Base-by-base conservation (phyloP, 2,888 invertebrate species). In the Cephus pulcher region DNA sequence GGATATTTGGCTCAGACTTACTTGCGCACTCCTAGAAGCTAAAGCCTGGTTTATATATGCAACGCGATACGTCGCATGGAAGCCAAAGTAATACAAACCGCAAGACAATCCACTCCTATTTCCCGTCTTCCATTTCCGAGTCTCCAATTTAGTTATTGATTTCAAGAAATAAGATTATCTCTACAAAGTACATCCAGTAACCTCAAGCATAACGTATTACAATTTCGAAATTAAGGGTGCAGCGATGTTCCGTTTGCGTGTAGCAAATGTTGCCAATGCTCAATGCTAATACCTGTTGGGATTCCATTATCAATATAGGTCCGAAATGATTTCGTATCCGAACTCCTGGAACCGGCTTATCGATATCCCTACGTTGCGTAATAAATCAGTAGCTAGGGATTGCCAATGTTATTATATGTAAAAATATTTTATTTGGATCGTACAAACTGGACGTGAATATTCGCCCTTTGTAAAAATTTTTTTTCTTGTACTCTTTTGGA, bases 11-110 rank as follows among this genome's bases (percentile, higher is more conserved):
- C 40, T 40, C 15, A 40, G 40, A 15, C 15, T 40, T 40, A 40
- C 40, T 15, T 40, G 12, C 15, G 15, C 40, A 40, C 40, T 40
- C 4, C 15, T 6, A 40, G 15, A 40, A 40, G 40, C 15, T 40
- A 40, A 40, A 40, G 40, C 15, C 40, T 40, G 4, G 70, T 70
- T 69, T 9, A 80, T 81, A 81, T 80, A 78, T 83, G 88, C 84
- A 89, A 90, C 79, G 83, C 86, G 89, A 90, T 90, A 90, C 86
- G 85, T 85, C 86, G 85, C 84, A 87, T 86, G 85, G 90, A 90
- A 90, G 90, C 90, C 90, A 87, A 84, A 89, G 87, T 88, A 88
- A 89, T 88, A 84, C 86, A 84, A 87, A 89, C 90, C 84, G 86
- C 84, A 87, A 89, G 85, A 88, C 89, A 88, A 89, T 89, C 90